phyloP scores from a whole-genome alignment of 1,140 invertebrate species.

The Nautilus pompilius region DNA sequence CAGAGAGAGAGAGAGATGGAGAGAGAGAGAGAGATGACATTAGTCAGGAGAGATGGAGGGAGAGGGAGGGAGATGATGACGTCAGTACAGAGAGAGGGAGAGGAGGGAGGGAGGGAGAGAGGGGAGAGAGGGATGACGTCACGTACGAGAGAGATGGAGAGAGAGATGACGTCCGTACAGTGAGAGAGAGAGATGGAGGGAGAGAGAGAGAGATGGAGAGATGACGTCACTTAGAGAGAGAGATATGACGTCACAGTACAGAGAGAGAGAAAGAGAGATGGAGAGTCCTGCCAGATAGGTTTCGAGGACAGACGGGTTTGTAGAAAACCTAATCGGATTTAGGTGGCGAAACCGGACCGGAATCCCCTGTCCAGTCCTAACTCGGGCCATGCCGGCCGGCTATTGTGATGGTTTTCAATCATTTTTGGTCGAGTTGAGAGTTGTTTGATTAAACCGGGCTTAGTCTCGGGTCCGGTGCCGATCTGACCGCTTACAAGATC shows the following conservation, averaged over 20 bases:
- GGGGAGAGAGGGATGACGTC: slow-evolving; percentile 2
- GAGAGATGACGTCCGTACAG: slow-evolving; percentile 6
- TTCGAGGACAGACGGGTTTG: no score
- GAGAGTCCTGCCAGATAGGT: no score
- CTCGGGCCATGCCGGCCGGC: no score
- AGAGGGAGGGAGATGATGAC: no score
- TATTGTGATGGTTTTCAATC: no score
- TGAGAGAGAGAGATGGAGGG: not conserved
- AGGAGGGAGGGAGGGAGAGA: slow-evolving; percentile 42
- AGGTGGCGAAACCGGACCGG: no score
- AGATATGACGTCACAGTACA: not conserved
- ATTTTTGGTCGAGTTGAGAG: no score
- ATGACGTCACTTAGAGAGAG: not conserved
- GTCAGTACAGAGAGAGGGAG: slow-evolving; percentile 18
- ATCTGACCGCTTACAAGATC: no score
- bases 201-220: not conserved
- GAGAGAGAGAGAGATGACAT: not conserved
- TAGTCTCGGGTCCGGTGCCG: no score
- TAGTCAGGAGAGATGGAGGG: slow-evolving; percentile 3
- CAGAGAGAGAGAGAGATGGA: not conserved
- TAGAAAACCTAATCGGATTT: no score
- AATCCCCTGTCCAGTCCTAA: no score
- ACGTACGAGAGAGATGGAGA: not conserved
- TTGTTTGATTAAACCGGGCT: no score
- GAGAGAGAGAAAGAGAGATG: not conserved